Conservation (phyloP, 1,140 invertebrate species). For the Delia radicum region DNA sequence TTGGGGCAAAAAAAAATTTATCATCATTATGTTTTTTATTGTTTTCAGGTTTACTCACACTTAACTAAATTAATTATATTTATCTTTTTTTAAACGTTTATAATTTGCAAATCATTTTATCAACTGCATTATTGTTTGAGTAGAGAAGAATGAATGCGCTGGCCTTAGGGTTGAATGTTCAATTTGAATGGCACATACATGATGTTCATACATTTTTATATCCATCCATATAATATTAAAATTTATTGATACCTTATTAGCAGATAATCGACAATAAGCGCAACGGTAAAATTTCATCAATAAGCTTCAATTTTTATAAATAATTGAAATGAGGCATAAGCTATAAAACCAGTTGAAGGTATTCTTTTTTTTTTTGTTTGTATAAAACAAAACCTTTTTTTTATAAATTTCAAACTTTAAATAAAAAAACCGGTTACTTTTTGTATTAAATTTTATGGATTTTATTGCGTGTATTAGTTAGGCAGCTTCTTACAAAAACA, state of each 20-base stretch:
- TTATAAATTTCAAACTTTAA: too few relatives aligned
- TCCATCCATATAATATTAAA: too few relatives aligned
- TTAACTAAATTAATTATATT: constrained; percentile 15
- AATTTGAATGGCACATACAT: not conserved
- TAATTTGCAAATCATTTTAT: not conserved
- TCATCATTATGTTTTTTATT: not conserved
- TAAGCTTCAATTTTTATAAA: constrained; percentile 1
- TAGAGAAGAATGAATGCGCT: not conserved
- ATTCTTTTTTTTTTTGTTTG: too few relatives aligned
- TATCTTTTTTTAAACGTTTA: not conserved
- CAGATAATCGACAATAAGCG: constrained; percentile 16
- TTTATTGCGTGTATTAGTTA: too few relatives aligned
- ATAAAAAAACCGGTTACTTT: too few relatives aligned
- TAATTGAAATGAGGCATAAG: not conserved
- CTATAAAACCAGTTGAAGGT: not conserved
- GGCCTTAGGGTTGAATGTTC: constrained; percentile 1
- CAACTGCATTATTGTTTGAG: not conserved
- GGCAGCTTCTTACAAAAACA: too few relatives aligned
- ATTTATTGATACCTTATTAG: constrained; percentile 26
- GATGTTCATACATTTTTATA: too few relatives aligned
- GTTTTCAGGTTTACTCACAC: constrained; percentile 12
- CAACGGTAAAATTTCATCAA: constrained; percentile 19
- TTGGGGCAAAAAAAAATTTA: not conserved
- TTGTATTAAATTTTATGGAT: too few relatives aligned
- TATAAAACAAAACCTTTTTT: too few relatives aligned